Evolutionary conservation across 2,797 vertebrate genomes (phyloP), one percentile per base, ranked within the genome.

Genomic region (Pangasius krempfi): DNA sequence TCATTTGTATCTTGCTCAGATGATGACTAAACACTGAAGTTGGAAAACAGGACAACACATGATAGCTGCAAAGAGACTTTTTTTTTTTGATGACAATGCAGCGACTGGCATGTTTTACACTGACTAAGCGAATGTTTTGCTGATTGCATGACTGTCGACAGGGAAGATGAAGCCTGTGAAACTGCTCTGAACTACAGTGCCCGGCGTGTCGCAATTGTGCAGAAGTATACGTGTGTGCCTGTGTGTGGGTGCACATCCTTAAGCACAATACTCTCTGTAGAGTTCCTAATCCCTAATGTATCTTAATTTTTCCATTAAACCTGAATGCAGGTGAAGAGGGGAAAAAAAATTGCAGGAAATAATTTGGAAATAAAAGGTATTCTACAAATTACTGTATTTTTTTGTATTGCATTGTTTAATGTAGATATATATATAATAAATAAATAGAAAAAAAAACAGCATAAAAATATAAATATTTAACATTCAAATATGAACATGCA

Each of bases 91-190:
- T 40, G 82, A 88, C 92, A 84, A 68, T 70, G 83, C 60, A 81
- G 44, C 85, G 68, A 91, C 13, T 9, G 78, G 33, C 30, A 90
- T 40, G 76, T 68, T 89, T 92, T 33, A 86, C 83, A 81, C 91
- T 87, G 92, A 94, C 91, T 86, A 90, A 93, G 94, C 93, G 94
- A 93, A 92, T 66, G 47, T 90, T 86, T 86, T 91, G 93, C 94
- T 94, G 94, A 95, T 91, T 33, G 60, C 16, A 22, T 27, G 5
- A 92, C 90, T 88, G 89, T 78, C 20, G 40, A 44, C 47, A 82
- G 73, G 86, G 70, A 92, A 30, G 91, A 91, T 89, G 47, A 52
- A 90, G 85, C 90, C 62, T 89, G 87, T 89, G 90, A 93, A 94
- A 94, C 82, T 86, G 72, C 85, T 68, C 62, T 79, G 62, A 87